These are phyloP conservation scores for Gambusia affinis DNA, from an alignment of 2,113 vertebrate species.

Conservation along the genomic window DNA sequence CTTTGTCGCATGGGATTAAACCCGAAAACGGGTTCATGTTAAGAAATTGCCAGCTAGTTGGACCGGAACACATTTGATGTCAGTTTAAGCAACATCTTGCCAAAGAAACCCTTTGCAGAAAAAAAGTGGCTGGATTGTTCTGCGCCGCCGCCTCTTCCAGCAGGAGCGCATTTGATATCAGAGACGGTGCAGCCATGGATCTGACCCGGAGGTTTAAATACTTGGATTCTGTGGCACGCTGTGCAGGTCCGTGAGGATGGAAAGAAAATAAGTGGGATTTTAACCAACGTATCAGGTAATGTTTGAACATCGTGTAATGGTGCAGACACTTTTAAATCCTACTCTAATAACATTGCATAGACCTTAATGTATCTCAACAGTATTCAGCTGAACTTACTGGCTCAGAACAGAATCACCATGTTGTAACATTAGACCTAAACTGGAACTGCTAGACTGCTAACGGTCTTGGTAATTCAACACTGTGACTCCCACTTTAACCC, in stretches of 20 bases:
- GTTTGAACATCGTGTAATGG: not conserved
- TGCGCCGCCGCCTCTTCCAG: conserved; percentile 70
- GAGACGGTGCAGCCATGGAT: conserved; percentile 68
- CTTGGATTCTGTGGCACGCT: conserved; percentile 61
- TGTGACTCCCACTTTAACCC: conserved; percentile 37
- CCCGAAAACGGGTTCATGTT: rapidly evolving
- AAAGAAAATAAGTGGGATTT: conserved; percentile 52
- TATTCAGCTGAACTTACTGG: conserved; percentile 14
- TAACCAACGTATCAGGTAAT: conserved; percentile 63
- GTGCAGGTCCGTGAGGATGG: conserved; percentile 68
- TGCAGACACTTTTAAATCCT: conserved; percentile 5
- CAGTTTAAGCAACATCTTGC: not conserved
- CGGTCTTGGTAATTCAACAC: conserved; percentile 66
- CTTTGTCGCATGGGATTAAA: not conserved
- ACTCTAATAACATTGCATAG: conserved; percentile 17
- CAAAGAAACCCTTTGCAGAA: conserved; percentile 49
- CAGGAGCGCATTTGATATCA: conserved; percentile 66
- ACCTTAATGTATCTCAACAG: conserved; percentile 1
- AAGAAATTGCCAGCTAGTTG: not conserved
- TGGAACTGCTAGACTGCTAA: conserved; percentile 39
- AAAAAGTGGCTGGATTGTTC: conserved; percentile 59
- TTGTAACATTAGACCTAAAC: conserved; percentile 33
- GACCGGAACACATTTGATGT: not conserved
- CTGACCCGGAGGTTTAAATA: conserved; percentile 69
- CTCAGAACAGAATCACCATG: conserved; percentile 28